Percentiles rank a stretch among this genome's conserved stretches.
Conservation (phyloP, 2,888 invertebrate species). For the Hydrotaea cyrtoneurina region DNA sequence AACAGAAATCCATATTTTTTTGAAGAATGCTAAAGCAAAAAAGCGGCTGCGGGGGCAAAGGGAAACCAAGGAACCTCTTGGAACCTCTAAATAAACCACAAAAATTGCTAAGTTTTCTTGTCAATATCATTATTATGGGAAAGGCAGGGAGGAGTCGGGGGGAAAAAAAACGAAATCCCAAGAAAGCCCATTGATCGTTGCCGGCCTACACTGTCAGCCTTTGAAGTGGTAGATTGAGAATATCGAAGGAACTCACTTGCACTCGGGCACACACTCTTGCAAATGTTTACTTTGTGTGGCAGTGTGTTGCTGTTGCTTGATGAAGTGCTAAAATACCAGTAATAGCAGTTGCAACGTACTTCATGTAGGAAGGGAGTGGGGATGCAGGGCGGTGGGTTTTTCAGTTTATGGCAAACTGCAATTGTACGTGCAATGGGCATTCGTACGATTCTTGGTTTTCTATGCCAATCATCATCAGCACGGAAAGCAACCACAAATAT, state of each 20-base stretch:
- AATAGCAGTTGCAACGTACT: conserved; percentile 1
- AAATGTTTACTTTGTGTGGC: too few species aligned
- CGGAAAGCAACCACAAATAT: not conserved
- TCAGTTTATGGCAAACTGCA: too few species aligned
- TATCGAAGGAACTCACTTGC: not conserved
- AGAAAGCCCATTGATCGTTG: conserved; percentile 50
- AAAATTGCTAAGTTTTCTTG: not conserved
- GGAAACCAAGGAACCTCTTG: not conserved
- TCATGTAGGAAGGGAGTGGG: not conserved
- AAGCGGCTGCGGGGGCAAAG: not conserved
- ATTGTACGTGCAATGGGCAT: not conserved
- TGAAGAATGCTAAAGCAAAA: not conserved
- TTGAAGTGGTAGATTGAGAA: conserved; percentile 50
- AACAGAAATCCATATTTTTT: not conserved
- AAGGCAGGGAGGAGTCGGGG: too few species aligned
- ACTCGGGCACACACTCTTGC: too few species aligned
- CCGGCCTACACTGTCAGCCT: not conserved
- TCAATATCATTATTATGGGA: not conserved
- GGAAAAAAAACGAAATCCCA: too few species aligned
- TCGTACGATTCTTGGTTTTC: not conserved
- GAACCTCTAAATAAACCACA: not conserved
- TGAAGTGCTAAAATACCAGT: conserved; percentile 56
- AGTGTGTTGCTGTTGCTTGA: conserved; percentile 40
- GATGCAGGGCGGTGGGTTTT: too few species aligned
- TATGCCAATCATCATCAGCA: not conserved